Conservation (phyloP, 2,888 invertebrate species). For the Choristoneura rosaceana region DNA sequence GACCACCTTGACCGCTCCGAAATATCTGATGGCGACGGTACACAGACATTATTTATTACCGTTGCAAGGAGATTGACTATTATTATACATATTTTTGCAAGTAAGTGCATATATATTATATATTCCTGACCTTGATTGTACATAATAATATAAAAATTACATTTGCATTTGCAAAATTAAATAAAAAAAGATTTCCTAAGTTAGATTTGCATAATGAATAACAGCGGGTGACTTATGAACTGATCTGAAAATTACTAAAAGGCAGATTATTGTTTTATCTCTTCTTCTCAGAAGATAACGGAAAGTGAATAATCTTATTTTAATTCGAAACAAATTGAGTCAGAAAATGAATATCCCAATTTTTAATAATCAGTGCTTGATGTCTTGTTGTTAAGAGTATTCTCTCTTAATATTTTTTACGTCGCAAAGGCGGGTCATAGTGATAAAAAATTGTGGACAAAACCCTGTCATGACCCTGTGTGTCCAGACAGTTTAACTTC, state of each 20-base stretch:
- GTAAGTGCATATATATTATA: no score
- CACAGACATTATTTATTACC: no score
- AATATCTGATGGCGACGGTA: no score
- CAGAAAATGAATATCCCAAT: not conserved
- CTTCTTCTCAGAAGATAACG: not conserved
- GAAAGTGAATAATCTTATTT: not conserved
- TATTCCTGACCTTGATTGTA: not conserved
- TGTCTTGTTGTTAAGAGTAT: not conserved
- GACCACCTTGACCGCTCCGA: no score
- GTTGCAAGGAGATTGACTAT: no score
- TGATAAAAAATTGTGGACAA: not conserved
- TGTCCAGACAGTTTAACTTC: not conserved
- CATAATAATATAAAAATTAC: no score
- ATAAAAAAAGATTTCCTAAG: not conserved
- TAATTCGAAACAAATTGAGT: not conserved
- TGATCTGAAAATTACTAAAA: not conserved
- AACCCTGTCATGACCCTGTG: not conserved
- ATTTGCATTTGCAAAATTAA: no score
- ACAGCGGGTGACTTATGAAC: not conserved
- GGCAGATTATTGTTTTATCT: not conserved
- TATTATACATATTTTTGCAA: no score
- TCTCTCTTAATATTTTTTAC: not conserved
- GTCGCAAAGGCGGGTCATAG: not conserved
- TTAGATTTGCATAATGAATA: not conserved
- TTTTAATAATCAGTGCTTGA: not conserved